A percentile compares a stretch with the other conserved stretches of the same genome.
Conservation (phyloP, 30 jellyfish, hydroid and myxozoan genomes). For the Cassiopea andromeda region DNA sequence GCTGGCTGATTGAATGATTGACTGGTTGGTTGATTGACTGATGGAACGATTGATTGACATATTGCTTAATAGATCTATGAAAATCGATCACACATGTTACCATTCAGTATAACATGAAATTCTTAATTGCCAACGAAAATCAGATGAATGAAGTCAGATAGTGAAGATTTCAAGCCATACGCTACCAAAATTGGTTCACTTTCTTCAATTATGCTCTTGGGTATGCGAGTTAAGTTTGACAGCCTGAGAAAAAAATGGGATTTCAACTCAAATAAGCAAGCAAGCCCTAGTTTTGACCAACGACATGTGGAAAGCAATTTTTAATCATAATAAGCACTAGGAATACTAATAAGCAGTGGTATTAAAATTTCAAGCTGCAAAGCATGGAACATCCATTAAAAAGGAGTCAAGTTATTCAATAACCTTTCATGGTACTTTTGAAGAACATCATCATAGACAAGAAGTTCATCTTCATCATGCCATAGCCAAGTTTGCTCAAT, state of each 20-base stretch:
- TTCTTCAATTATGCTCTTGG: slow-evolving; percentile 67
- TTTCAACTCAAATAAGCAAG: neutral
- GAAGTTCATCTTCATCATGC: slow-evolving; percentile 97
- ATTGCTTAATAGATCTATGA: too few species aligned
- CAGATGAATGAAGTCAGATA: neutral
- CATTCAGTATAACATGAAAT: too few species aligned
- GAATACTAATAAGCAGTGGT: neutral
- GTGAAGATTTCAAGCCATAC: neutral
- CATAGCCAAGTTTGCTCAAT: slow-evolving; percentile 81
- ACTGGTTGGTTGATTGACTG: too few species aligned
- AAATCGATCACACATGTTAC: too few species aligned
- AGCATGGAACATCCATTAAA: too few species aligned
- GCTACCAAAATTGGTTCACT: slow-evolving; percentile 92
- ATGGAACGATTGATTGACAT: too few species aligned
- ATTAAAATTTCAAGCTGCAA: neutral
- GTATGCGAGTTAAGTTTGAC: slow-evolving; percentile 77
- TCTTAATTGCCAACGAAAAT: too few species aligned
- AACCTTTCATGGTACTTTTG: slow-evolving; percentile 86
- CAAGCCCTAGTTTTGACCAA: neutral
- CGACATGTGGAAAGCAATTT: too few species aligned
- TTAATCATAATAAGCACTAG: neutral
- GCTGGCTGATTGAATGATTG: too few species aligned
- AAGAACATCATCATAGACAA: slow-evolving; percentile 71
- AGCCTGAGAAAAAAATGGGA: slow-evolving; percentile 42
- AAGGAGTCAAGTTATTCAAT: neutral